Percentiles rank a stretch among this genome's conserved stretches.
These are phyloP conservation scores for Chelon auratus DNA, from an alignment of 2,797 vertebrate species.

Conservation along the genomic window DNA sequence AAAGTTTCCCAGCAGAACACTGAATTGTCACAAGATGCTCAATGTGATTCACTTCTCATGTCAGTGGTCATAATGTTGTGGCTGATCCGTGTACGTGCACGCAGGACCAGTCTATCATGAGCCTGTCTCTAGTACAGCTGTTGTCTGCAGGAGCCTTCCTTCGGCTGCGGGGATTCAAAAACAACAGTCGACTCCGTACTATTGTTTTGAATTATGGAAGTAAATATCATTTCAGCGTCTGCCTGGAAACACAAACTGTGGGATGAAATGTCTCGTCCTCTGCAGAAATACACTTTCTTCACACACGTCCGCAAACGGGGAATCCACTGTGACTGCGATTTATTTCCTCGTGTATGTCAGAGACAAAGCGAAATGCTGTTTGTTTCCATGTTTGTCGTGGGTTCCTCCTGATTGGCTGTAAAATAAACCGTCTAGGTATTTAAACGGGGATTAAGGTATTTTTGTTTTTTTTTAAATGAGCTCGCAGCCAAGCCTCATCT, in stretches of 20 bases:
- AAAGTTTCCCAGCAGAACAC: no score
- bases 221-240: constrained; percentile 15
- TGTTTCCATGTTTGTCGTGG: no score
- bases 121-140: constrained; percentile 2
- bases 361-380: background rate
- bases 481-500: no score
- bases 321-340: background rate
- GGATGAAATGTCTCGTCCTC: constrained; percentile 6
- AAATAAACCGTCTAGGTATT: background rate
- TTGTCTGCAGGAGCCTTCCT: constrained; percentile 8
- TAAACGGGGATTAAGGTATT: background rate
- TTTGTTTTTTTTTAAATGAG: no score
- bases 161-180: constrained; percentile 8
- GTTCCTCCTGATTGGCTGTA: background rate
- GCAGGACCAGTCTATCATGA: background rate
- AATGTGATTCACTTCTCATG: no score
- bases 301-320: background rate
- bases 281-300: constrained; percentile 2
- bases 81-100: background rate
- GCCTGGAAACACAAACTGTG: background rate
- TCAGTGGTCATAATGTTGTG: no score
- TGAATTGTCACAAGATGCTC: no score
- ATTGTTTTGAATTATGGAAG: constrained; percentile 22
- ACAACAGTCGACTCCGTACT: background rate
- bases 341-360: background rate